Conservation (phyloP, 2,888 invertebrate species). For the Acleris holmiana region DNA sequence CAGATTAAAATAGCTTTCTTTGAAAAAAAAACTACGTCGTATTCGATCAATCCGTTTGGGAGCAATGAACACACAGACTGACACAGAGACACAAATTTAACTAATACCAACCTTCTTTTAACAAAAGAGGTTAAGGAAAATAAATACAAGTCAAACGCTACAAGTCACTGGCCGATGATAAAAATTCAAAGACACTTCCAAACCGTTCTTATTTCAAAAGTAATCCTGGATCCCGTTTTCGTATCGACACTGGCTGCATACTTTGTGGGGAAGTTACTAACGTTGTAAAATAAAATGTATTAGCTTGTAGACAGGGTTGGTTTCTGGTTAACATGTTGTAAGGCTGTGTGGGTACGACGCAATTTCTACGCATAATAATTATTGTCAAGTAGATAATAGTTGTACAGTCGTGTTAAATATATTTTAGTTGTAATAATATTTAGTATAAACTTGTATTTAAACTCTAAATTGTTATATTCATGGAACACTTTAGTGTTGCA, state of each 20-base stretch:
- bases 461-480: too few species aligned
- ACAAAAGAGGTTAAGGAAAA: background rate
- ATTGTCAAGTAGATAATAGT: slow-evolving; percentile 34
- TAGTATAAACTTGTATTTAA: background rate
- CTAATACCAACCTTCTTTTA: background rate
- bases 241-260: slow-evolving; percentile 24
- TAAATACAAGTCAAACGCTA: slow-evolving; percentile 18
- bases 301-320: background rate
- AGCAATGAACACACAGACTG: too few species aligned
- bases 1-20: too few species aligned
- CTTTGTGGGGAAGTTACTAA: background rate
- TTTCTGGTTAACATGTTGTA: background rate
- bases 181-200: slow-evolving; percentile 51
- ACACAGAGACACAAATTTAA: too few species aligned
- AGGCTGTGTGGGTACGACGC: slow-evolving; percentile 19
- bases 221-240: slow-evolving; percentile 50
- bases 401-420: slow-evolving; percentile 19
- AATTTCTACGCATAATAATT: slow-evolving; percentile 26
- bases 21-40: too few species aligned
- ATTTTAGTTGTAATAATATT: background rate
- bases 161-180: slow-evolving; percentile 43
- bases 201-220: slow-evolving; percentile 59
- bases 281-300: slow-evolving; percentile 8
- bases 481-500: too few species aligned
- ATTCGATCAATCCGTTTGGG: too few species aligned